Conservation (phyloP, 2,113 vertebrate species). For the Carlito syrichta region DNA sequence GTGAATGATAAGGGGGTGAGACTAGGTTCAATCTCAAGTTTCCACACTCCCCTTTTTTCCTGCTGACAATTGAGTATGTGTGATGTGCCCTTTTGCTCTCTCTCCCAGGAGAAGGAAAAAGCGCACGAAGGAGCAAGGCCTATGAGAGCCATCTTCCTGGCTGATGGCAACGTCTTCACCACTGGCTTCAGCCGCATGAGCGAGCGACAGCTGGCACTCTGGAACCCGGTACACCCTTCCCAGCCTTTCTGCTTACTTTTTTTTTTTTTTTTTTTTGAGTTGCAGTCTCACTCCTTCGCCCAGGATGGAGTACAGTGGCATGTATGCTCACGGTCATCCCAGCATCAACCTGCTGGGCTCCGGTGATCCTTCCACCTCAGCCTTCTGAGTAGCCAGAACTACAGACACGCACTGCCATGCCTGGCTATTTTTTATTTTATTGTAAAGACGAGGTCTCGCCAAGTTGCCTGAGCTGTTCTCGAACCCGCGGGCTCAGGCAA, state of each 20-base stretch:
- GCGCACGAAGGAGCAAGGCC: slow-evolving; percentile 95
- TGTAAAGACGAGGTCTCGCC: no score
- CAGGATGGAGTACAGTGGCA: no score
- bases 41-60: not conserved
- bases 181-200: slow-evolving; percentile 99
- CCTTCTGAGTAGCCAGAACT: no score
- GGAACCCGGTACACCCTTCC: slow-evolving; percentile 87
- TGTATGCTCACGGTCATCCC: no score
- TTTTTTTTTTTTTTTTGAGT: no score
- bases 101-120: slow-evolving; percentile 93
- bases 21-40: not conserved
- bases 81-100: not conserved
- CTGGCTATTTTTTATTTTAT: no score
- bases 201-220: slow-evolving; percentile 94
- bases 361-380: no score
- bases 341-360: no score
- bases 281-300: no score
- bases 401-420: no score
- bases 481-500: no score
- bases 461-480: no score
- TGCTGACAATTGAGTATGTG: not conserved
- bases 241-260: rapidly evolving
- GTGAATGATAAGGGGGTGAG: rapidly evolving
- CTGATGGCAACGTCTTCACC: slow-evolving; percentile 93
- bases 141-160: slow-evolving; percentile 96